Base-by-base conservation (phyloP, 2,113 vertebrate genomes). In the Sinocyclocheilus rhinocerous region DNA sequence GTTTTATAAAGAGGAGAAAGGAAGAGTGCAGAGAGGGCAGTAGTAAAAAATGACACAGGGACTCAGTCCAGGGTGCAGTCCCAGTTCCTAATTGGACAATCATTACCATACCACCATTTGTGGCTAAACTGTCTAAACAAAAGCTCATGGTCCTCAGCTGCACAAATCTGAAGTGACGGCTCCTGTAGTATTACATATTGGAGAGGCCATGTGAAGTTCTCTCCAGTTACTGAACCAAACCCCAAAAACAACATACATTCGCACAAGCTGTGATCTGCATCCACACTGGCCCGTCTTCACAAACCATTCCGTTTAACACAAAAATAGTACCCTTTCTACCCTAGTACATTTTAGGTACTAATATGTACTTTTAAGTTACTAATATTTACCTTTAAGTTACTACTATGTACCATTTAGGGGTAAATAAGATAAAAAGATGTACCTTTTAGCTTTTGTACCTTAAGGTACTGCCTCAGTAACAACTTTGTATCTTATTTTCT, bases 121-220 rank as follows among this genome's bases (percentile, higher is more conserved):
- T 81, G 85, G 85, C 72, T 48, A 50, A 82, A 86, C 39, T 81
- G 81, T 82, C 72, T 22, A 61, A 83, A 86, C 26, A 86, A 65
- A 81, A 86, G 7, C 16, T 73, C 78, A 76, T 22, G 26, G 67
- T 33, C 18, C 22, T 42, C 75, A 69, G 33, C 63, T 18, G 55
- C 29, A 65, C 80, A 86, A 84, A 88, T 86, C 73, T 63, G 73
- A 79, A 55, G 59, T 55, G 84, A 85, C 73, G 36, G 52, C 45
- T 86, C 67, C 76, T 36, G 61, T 57, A 75, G 26, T 20, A 65
- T 63, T 59, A 59, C 84, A 72, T 4, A 50, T 36, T 70, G 12
- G 12, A 83, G 67, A 76, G 42, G 81, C 70, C 81, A 84, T 80
- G 76, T 65, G 55, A 67, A 86, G 57, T 24, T 22, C 65, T 79